Evolutionary conservation across 2,888 invertebrate genomes (phyloP), one percentile per base, ranked within the genome.

Genomic region (Metellina segmentata): DNA sequence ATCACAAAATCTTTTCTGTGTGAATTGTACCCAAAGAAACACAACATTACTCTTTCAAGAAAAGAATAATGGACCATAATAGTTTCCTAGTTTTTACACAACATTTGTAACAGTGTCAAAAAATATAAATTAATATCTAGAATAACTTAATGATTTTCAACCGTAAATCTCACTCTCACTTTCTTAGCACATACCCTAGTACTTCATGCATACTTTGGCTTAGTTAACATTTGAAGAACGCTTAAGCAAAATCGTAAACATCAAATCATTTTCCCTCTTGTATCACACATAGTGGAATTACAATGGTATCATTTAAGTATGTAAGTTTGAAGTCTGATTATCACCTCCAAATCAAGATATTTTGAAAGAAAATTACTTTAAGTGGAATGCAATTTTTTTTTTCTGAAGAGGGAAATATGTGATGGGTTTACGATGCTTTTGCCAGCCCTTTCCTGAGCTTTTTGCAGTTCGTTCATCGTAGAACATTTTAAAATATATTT

Each of bases 361-460:
- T 34, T 34, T 34, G 1, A 34, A 34, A 34, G 34, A 34, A 34
- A 34, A 34, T 34, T 34, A 34, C 4, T 34, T 34, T 34, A 4
- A n/a, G n/a, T n/a, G n/a, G n/a, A n/a, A n/a, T n/a, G n/a, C n/a
- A n/a, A 34, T 34, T 34, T 34, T 34, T 34, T 34, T 72, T 19
- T 53, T 85, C 52, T 13, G 52, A 52, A 75, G 74, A 87, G 70
- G 69, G 79, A 74, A 88, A 70, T 81, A 53, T 72, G 72, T 71
- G 19, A 74, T 87, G 51, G 61, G 52, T n/a, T 89, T 19, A 75
- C 74, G 70, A 49, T 83, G 20, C 49, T 48, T 72, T 53, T 78
- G 5, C 53, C 13, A 85, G 72, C 91, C 49, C 81, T 88, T 90
- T 83, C 79, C 79, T 81, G 90, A 90, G 90, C 70, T 53, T 53